These are phyloP conservation scores for Eupleurogrammus muticus DNA, from an alignment of 2,797 vertebrate species.

Conservation along the genomic window DNA sequence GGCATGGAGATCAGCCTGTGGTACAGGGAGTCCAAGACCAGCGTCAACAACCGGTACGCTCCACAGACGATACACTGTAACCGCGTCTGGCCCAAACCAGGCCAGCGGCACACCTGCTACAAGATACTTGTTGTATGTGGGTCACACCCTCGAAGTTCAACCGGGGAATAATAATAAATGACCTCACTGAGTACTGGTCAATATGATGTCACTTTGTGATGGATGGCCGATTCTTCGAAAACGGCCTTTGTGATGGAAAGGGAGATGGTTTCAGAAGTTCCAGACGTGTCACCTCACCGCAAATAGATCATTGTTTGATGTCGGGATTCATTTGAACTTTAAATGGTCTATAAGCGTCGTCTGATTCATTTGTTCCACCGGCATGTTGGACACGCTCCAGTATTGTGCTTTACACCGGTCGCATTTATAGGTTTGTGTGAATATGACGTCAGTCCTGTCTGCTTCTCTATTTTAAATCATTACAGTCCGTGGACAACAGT, in stretches of 20 bases:
- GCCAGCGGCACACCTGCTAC: slow-evolving; percentile 1
- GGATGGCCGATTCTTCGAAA: slow-evolving; percentile 52
- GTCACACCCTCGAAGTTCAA: slow-evolving; percentile 15
- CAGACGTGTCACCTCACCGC: slow-evolving; percentile 37
- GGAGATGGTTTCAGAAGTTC: slow-evolving; percentile 35
- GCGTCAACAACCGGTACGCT: slow-evolving; percentile 92
- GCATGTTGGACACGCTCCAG: slow-evolving; percentile 49
- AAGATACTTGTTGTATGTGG: slow-evolving; percentile 14
- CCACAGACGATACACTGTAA: neutral
- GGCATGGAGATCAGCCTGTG: slow-evolving; percentile 99
- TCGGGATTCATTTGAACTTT: slow-evolving; percentile 60
- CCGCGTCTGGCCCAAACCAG: neutral
- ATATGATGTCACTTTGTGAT: slow-evolving; percentile 43
- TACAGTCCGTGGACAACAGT: slow-evolving; percentile 43
- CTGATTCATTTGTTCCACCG: slow-evolving; percentile 77
- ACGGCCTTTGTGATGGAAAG: slow-evolving; percentile 38
- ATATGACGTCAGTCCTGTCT: slow-evolving; percentile 69
- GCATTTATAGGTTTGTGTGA: slow-evolving; percentile 49
- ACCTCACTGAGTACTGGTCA: slow-evolving; percentile 28
- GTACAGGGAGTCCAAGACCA: slow-evolving; percentile 99
- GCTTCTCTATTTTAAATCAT: slow-evolving; percentile 71
- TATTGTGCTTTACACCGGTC: slow-evolving; percentile 62
- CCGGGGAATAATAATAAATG: neutral
- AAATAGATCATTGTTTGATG: slow-evolving; percentile 69
- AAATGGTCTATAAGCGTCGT: slow-evolving; percentile 66